phyloP scores from a whole-genome alignment of 2,113 vertebrate species.

The Ciconia stormi region DNA sequence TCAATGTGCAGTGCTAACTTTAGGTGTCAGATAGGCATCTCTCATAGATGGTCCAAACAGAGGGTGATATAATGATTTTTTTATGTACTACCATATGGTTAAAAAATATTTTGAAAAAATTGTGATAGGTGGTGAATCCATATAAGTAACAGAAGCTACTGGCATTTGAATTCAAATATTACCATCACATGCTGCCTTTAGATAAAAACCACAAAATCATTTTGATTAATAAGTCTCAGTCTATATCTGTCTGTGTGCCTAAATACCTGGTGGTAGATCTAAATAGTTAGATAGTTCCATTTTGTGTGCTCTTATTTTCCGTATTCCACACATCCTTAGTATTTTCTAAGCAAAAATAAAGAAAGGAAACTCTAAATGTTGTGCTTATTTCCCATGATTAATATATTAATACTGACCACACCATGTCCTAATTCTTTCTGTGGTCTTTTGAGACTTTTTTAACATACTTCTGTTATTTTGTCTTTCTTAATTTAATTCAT shows the following conservation, averaged over 20 bases:
- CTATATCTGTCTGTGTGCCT: neutral
- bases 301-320: neutral
- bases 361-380: neutral
- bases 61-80: neutral
- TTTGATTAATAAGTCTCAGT: neutral
- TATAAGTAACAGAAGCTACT: neutral
- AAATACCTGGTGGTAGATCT: neutral
- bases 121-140: neutral
- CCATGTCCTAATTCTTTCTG: neutral
- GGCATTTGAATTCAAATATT: neutral
- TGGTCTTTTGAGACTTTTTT: neutral
- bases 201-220: neutral
- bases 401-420: neutral
- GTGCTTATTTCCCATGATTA: neutral
- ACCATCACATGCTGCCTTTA: neutral
- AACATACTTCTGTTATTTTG: neutral
- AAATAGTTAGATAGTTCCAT: neutral
- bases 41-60: neutral
- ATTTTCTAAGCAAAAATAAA: neutral
- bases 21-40: neutral
- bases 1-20: neutral
- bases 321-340: neutral
- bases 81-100: neutral
- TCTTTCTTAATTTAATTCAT: neutral
- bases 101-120: neutral